Evolutionary conservation across 1,140 invertebrate species (phyloP).

Genomic region (Macrotrachela quadricornifera): DNA sequence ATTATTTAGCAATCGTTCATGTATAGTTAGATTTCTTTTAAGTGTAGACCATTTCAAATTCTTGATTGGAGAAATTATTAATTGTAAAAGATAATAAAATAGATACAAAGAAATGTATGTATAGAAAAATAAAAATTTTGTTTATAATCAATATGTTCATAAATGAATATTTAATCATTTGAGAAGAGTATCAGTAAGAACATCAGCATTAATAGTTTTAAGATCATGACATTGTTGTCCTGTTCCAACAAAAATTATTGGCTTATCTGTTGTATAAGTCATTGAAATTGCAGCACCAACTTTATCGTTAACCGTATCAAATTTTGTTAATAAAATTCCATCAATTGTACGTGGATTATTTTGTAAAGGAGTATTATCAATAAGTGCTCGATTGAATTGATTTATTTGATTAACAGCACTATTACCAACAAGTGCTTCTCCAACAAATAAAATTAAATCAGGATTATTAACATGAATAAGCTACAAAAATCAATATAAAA

Average conservation of each 20-base stretch:
- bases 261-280: conserved; percentile 98
- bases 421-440: conserved; percentile 93
- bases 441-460: conserved; percentile 90
- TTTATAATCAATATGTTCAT: no score
- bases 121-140: no score
- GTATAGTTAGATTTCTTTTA: no score
- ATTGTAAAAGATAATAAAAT: no score
- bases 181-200: no score
- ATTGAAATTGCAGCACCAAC: conserved; percentile 97
- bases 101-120: no score
- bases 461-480: conserved; percentile 70
- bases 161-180: no score
- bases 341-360: conserved; percentile 63
- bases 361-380: conserved; percentile 38
- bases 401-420: conserved; percentile 96
- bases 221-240: conserved; percentile 97
- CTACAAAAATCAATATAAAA: conserved; percentile 20
- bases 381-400: conserved; percentile 89
- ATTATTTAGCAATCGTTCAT: no score
- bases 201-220: conserved; percentile 84
- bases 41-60: no score
- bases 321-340: conserved; percentile 91
- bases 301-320: conserved; percentile 98
- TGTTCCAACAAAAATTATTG: conserved; percentile 96
- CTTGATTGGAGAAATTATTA: no score